A percentile compares a stretch with the other conserved stretches of the same genome.
These are phyloP conservation scores for Ormyrus pomaceus DNA, from an alignment of 2,888 invertebrate species.

Conservation along the genomic window DNA sequence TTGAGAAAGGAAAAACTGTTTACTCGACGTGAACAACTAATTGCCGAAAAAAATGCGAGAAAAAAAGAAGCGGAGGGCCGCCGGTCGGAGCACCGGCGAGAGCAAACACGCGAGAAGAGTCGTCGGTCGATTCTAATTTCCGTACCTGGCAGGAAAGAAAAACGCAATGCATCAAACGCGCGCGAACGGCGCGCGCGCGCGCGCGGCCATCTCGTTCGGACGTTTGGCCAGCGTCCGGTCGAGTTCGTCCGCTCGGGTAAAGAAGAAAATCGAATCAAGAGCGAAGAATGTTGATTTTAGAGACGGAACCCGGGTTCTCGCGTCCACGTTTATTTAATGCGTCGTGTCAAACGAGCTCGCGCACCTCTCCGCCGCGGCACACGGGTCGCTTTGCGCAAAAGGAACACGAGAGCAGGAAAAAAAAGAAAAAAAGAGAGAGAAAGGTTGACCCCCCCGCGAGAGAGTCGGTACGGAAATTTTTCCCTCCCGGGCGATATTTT, in stretches of 20 bases:
- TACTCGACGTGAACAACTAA: constrained; percentile 3
- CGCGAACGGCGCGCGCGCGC: no score
- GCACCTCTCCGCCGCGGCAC: background rate
- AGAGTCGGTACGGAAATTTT: no score
- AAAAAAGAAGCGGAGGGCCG: no score
- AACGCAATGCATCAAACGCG: background rate
- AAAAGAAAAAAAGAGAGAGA: constrained; percentile 2
- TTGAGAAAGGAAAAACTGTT: background rate
- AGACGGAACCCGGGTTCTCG: background rate
- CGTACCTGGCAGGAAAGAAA: background rate
- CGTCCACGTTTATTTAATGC: constrained; percentile 38
- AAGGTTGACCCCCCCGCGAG: background rate
- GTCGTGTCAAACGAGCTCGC: constrained; percentile 1
- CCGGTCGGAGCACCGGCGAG: no score
- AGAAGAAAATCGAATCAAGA: constrained; percentile 43
- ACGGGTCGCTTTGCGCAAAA: background rate
- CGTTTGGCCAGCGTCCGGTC: background rate
- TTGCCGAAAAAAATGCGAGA: background rate
- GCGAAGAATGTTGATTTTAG: constrained; percentile 36
- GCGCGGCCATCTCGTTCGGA: no score
- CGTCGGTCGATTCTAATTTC: constrained; percentile 1
- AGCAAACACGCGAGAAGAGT: background rate
- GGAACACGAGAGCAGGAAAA: constrained; percentile 6
- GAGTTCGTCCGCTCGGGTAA: background rate
- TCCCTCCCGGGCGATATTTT: background rate